A percentile compares a stretch with the other conserved stretches of the same genome.
Conservation (phyloP, 2,888 invertebrate species). For the Priocnemis perturbator region DNA sequence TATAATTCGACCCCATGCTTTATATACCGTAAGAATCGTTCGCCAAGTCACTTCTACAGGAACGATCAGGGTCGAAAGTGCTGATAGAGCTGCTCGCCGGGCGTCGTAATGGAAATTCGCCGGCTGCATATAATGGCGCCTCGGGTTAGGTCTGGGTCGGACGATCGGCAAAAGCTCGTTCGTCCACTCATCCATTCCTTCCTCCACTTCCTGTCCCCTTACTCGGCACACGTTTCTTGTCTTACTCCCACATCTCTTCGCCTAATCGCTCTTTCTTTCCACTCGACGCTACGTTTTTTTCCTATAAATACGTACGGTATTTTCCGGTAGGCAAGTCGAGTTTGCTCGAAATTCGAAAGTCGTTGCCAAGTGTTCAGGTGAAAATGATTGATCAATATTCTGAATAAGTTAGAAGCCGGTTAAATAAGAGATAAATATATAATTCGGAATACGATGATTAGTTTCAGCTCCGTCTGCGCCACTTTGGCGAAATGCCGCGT, state of each 20-base stretch:
- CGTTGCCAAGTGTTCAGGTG: no score
- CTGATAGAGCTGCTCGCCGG: slow-evolving; percentile 29
- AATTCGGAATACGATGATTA: no score
- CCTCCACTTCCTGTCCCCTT: not conserved
- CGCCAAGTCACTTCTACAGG: not conserved
- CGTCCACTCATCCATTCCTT: slow-evolving; percentile 9
- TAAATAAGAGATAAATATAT: no score
- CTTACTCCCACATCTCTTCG: not conserved
- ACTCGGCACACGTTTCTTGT: not conserved
- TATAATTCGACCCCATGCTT: no score
- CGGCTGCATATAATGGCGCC: slow-evolving; percentile 37
- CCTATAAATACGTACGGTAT: no score
- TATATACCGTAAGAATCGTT: no score
- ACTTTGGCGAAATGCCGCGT: not conserved
- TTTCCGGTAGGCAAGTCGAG: no score
- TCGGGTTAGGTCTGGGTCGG: slow-evolving; percentile 13
- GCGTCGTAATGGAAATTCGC: slow-evolving; percentile 36
- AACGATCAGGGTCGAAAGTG: slow-evolving; percentile 14
- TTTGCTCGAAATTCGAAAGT: no score
- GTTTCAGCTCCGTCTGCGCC: not conserved
- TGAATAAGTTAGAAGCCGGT: no score
- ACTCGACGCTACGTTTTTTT: not conserved
- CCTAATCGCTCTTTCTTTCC: not conserved
- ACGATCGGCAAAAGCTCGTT: slow-evolving; percentile 15
- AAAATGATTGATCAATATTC: no score